Base-by-base conservation (phyloP, 2,113 vertebrate species). In the Coptodon rendalli region DNA sequence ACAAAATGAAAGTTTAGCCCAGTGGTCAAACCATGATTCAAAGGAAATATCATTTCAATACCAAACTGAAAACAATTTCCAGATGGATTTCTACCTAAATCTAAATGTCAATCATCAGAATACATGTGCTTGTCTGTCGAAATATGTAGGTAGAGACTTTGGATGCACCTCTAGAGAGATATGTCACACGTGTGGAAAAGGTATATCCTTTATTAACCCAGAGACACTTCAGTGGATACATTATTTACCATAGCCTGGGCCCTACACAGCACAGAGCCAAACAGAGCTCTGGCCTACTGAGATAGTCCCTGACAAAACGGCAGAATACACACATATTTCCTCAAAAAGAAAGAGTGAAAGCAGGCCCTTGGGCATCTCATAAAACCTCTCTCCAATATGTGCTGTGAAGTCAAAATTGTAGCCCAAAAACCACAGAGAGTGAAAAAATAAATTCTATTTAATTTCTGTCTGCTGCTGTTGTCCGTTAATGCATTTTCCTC, bases 221-320 rank as follows among this genome's bases (percentile, higher is more conserved):
- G 54, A 87, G 90, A 93, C 93, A 91, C 61, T 78, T 40, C 43
- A 84, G 83, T 90, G 87, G 66, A 92, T 94, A 81, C 79, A 92
- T 93, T 92, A 94, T 96, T 94, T 93, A 95, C 84, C 80, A 83
- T 71, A 45, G 91, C 95, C 89, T 48, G 24, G 6, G 89, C 91
- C 81, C 66, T 59, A 87, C 71, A 88, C 31, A 54, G 56, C n/a
- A 81, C 66, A 79, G 14, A 87, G 59, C 24, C 87, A 66, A 88
- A 63, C 48, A 43, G 59, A 86, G 79, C 84, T 89, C 90, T 81
- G 82, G 82, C 83, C 88, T 68, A 50, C 88, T 86, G 91, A 90
- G 89, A 90, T 85, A 83, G 86, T 89, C 83, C 81, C 52, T 76
- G 54, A 83, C 84, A 88, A 84, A 91, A 87, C 31, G 45, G 84